These are phyloP conservation scores for Phalacrocorax carbo DNA, from an alignment of 2,113 vertebrate genomes.

Conservation along the genomic window DNA sequence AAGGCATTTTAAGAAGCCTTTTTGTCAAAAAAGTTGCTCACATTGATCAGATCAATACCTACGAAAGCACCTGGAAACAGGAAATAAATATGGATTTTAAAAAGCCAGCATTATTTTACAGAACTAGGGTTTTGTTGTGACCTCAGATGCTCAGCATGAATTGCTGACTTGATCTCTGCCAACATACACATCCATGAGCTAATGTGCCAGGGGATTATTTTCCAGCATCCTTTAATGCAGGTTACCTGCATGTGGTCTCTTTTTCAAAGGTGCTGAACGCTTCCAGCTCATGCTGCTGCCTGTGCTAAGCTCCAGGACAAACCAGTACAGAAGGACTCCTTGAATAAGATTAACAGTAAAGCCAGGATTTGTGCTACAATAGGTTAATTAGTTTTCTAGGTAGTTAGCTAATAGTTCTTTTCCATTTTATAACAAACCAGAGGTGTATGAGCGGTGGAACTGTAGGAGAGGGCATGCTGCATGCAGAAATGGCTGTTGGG, in stretches of 20 bases:
- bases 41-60: slow-evolving; percentile 65
- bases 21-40: slow-evolving; percentile 59
- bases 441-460: not conserved
- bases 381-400: slow-evolving; percentile 37
- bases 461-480: not conserved
- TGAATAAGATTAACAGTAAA: slow-evolving; percentile 30
- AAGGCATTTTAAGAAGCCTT: slow-evolving; percentile 58
- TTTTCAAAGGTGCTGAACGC: slow-evolving; percentile 9
- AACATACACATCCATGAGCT: slow-evolving; percentile 24
- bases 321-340: slow-evolving; percentile 25
- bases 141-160: slow-evolving; percentile 30
- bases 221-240: slow-evolving; percentile 15
- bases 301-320: not conserved
- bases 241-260: not conserved
- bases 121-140: not conserved
- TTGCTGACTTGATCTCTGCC: not conserved
- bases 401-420: slow-evolving; percentile 22
- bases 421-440: not conserved
- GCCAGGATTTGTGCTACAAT: slow-evolving; percentile 19
- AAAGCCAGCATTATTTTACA: slow-evolving; percentile 13
- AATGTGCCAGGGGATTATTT: slow-evolving; percentile 38
- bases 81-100: slow-evolving; percentile 37
- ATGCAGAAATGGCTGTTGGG: rapidly evolving
- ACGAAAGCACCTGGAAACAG: not conserved
- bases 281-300: not conserved